These are phyloP conservation scores for Aselliscus stoliczkanus DNA, from an alignment of 2,797 vertebrate species.

Conservation along the genomic window DNA sequence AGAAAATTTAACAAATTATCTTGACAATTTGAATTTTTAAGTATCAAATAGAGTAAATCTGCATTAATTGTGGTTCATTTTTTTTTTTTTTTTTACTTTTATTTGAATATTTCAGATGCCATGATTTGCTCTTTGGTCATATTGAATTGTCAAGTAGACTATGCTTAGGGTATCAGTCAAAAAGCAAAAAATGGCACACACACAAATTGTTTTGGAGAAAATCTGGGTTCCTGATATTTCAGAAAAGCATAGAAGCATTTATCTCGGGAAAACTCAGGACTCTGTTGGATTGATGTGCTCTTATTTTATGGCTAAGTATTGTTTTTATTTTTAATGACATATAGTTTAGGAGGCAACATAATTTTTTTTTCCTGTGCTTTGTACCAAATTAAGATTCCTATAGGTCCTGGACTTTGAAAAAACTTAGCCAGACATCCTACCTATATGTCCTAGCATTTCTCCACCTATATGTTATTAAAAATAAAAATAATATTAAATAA, in stretches of 20 bases:
- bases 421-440: neutral
- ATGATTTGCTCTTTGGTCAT: neutral
- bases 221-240: neutral
- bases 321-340: slow-evolving; percentile 22
- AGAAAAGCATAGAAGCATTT: neutral
- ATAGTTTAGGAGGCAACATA: neutral
- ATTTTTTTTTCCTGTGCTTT: neutral
- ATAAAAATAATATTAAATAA: neutral
- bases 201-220: slow-evolving; percentile 19
- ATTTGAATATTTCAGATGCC: neutral
- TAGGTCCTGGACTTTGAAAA: neutral
- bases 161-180: neutral
- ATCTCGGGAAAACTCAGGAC: neutral
- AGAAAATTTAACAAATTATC: neutral
- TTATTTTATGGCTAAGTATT: neutral
- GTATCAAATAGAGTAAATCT: neutral
- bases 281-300: neutral
- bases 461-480: neutral
- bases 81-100: neutral
- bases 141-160: neutral
- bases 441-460: neutral
- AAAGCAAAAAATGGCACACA: too few relatives aligned
- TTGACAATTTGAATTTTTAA: neutral
- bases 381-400: neutral
- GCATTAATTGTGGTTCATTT: neutral